Percentiles rank a stretch among this genome's conserved stretches.
These are phyloP conservation scores for Muscidifurax raptorellus DNA, from an alignment of 1,140 invertebrate species.

Conservation along the genomic window DNA sequence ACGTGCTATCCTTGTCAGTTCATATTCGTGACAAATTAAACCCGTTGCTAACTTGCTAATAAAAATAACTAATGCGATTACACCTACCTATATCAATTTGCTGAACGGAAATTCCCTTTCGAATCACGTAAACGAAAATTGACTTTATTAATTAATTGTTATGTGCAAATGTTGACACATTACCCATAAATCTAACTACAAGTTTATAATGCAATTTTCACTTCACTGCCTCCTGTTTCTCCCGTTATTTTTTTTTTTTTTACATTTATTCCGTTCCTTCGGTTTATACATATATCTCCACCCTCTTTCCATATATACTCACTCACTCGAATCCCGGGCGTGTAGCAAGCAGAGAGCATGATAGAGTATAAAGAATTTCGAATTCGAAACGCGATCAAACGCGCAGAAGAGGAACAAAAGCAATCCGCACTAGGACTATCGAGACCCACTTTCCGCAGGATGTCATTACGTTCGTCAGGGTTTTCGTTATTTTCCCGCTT, in stretches of 20 bases:
- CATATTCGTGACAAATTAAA: not conserved
- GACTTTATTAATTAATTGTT: too few relatives aligned
- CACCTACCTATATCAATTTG: too few relatives aligned
- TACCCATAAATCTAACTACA: too few relatives aligned
- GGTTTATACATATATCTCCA: not conserved
- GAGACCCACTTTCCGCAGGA: slow-evolving; percentile 40
- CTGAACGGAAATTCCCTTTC: too few relatives aligned
- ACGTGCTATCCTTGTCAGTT: slow-evolving; percentile 27
- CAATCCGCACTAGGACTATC: slow-evolving; percentile 40
- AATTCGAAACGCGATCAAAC: slow-evolving; percentile 31
- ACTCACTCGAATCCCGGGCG: not conserved
- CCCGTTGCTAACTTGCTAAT: not conserved
- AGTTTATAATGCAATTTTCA: too few relatives aligned
- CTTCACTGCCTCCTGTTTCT: not conserved
- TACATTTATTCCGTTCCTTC: not conserved
- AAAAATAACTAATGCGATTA: slow-evolving; percentile 11
- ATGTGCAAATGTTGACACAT: too few relatives aligned
- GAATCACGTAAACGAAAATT: too few relatives aligned
- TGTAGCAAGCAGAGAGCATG: not conserved
- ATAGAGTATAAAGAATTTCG: not conserved
- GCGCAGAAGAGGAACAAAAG: slow-evolving; percentile 22
- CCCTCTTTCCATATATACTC: not conserved
- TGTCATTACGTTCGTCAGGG: slow-evolving; percentile 45
- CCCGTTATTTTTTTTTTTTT: not conserved
- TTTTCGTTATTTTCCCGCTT: slow-evolving; percentile 38